phyloP scores from a whole-genome alignment of 2,888 invertebrate species.

The Masnerella sp. region DNA sequence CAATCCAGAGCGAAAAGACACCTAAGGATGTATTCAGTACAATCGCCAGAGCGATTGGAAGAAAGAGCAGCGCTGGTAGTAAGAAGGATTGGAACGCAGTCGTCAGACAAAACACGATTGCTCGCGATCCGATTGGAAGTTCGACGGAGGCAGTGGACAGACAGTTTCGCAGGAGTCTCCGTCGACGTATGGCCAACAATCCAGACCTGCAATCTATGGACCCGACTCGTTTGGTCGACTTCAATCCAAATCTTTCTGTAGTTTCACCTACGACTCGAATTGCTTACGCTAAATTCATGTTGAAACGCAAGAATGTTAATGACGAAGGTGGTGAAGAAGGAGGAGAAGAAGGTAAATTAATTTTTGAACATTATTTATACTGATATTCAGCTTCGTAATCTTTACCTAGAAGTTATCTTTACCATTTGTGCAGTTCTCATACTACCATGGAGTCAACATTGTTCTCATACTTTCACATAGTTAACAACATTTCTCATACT shows the following conservation, averaged over 20 bases:
- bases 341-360: slow-evolving; percentile 15
- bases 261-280: slow-evolving; percentile 88
- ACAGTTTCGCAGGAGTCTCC: slow-evolving; percentile 84
- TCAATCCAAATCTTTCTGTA: slow-evolving; percentile 87
- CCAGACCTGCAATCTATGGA: slow-evolving; percentile 84
- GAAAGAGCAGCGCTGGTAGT: slow-evolving; percentile 79
- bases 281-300: slow-evolving; percentile 93
- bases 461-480: too few relatives aligned
- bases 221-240: slow-evolving; percentile 86
- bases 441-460: too few relatives aligned
- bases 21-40: slow-evolving; percentile 90
- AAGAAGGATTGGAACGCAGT: slow-evolving; percentile 91
- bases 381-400: too few relatives aligned
- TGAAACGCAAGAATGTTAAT: slow-evolving; percentile 79
- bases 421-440: too few relatives aligned
- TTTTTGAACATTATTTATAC: not conserved
- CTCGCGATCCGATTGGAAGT: slow-evolving; percentile 88
- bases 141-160: slow-evolving; percentile 83
- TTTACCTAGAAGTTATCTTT: too few relatives aligned
- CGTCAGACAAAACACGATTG: slow-evolving; percentile 85
- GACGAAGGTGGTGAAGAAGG: slow-evolving; percentile 4
- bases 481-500: too few relatives aligned
- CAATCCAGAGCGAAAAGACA: slow-evolving; percentile 83
- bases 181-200: slow-evolving; percentile 84
- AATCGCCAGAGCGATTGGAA: slow-evolving; percentile 89